Conservation (phyloP, 2,113 vertebrate species). For the Calidris pygmaea region DNA sequence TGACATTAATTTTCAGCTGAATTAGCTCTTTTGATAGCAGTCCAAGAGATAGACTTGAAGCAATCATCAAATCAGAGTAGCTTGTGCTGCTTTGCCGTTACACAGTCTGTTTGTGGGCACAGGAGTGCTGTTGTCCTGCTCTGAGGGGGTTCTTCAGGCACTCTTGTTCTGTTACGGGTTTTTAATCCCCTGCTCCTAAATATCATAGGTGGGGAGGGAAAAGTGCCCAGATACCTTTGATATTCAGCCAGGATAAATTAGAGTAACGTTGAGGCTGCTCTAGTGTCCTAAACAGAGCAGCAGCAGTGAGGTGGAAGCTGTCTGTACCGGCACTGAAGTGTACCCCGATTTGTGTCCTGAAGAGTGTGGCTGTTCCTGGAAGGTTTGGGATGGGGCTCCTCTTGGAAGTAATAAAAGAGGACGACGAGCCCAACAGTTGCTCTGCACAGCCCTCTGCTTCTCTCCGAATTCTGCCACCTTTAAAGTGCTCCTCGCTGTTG, state of each 20-base stretch:
- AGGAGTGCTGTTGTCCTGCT: not conserved
- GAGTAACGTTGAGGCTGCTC: not conserved
- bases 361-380: not conserved
- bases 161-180: not conserved
- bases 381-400: not conserved
- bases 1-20: not conserved
- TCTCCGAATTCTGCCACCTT: not conserved
- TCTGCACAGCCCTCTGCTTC: not conserved
- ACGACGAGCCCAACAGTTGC: not conserved
- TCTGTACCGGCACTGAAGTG: not conserved
- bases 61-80: not conserved
- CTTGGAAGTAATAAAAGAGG: not conserved
- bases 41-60: not conserved
- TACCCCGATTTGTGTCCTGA: not conserved
- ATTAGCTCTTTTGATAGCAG: not conserved
- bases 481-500: not conserved
- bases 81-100: not conserved
- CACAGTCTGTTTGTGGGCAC: accelerated
- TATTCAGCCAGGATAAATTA: not conserved
- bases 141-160: not conserved
- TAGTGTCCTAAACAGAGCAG: not conserved
- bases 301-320: not conserved
- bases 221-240: not conserved
- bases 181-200: not conserved
- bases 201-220: not conserved